Evolutionary conservation across 1,140 invertebrate genomes (phyloP), one percentile per base, ranked within the genome.

Genomic region (Platyura marginata): DNA sequence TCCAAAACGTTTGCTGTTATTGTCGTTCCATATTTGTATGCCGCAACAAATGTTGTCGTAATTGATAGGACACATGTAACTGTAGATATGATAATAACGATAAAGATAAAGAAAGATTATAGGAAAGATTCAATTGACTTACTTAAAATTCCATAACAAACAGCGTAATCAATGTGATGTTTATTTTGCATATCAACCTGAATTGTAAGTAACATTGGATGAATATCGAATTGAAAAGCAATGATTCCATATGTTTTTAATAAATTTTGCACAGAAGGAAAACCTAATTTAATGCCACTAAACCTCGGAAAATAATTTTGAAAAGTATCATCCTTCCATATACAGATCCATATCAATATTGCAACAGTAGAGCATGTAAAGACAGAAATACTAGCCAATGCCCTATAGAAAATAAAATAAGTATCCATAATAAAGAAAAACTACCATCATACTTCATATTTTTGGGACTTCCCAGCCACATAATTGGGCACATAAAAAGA

Each of bases 391-490:
- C 69, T 55, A 8, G 73, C 72, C 42, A 79, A 43, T 10, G 68
- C 63, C 39, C 75, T 78, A 48, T 25, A 62, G 6, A 29, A 20
- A 33, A 37, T 21, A 3, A 21, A 9, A 32, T 13, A 20, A 10
- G 25, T 29, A 8, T n/a, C n/a, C n/a, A n/a, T n/a, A n/a, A n/a
- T n/a, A n/a, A 29, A 6, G 25, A 13, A 29, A 29, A 29, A 29
- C 25, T 29, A 8, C 25, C 6, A 6, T 29, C 25, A 68, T 63
- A 83, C 81, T 82, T 81, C 77, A 84, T 82, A 52, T 85, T 78
- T 56, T 81, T 80, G 0, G 81, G 81, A 49, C 80, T 83, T 36
- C 80, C 80, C n/a, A 84, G 62, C 81, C 81, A 84, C 70, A 83
- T 75, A 34, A 83, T 57, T 1, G 81, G 81, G 48, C 79, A 81